phyloP scores from a whole-genome alignment of 2,113 vertebrate species.

The Dipodomys stephensi region DNA sequence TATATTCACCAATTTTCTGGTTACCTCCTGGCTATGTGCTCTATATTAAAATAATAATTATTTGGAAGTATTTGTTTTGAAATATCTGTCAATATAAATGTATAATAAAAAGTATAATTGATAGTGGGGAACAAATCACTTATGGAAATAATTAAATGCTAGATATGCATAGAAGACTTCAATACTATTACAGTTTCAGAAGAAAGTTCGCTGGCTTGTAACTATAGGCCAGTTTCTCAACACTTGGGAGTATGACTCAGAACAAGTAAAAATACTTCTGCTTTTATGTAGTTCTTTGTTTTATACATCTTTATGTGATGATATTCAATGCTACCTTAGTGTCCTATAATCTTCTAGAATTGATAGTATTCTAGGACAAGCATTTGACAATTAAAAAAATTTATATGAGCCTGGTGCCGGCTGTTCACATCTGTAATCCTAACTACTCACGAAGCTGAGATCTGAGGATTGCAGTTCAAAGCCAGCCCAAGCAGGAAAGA shows the following conservation, averaged over 20 bases:
- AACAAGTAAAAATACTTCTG: background rate
- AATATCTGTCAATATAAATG: background rate
- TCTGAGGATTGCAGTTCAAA: no score
- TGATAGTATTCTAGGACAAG: background rate
- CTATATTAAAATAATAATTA: background rate
- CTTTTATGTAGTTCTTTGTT: background rate
- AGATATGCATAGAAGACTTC: slow-evolving; percentile 4
- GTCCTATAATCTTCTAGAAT: background rate
- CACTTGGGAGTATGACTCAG: background rate
- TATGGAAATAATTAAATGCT: slow-evolving; percentile 23
- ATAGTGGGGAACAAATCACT: background rate
- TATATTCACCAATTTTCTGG: background rate
- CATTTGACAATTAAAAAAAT: background rate
- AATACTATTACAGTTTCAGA: background rate
- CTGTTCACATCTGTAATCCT: no score
- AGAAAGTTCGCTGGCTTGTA: background rate
- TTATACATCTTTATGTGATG: background rate
- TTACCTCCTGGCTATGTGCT: background rate
- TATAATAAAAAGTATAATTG: slow-evolving; percentile 41
- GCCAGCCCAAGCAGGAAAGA: no score
- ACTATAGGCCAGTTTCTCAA: background rate
- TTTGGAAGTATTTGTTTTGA: background rate
- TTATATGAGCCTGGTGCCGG: no score
- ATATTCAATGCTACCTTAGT: background rate
- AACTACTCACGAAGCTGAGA: no score